Conservation (phyloP, 1,140 invertebrate species). For the Lerema accius region DNA sequence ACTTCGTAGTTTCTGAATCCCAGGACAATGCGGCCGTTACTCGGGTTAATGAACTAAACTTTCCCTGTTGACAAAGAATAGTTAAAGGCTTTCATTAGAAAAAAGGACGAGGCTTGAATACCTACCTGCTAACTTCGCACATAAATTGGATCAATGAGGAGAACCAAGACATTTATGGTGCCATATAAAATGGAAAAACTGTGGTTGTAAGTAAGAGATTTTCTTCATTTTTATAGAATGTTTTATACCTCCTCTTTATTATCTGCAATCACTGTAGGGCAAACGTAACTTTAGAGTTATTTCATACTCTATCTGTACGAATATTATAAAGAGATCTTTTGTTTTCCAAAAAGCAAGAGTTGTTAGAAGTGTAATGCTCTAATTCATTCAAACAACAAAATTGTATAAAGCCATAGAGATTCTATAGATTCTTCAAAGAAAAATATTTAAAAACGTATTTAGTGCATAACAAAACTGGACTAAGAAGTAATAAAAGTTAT, state of each 20-base stretch:
- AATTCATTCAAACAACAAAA: neutral
- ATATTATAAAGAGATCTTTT: too few relatives aligned
- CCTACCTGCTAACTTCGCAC: constrained; percentile 18
- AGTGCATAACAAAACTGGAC: constrained; percentile 15
- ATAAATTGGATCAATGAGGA: constrained; percentile 23
- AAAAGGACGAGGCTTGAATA: constrained; percentile 40
- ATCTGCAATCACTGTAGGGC: too few relatives aligned
- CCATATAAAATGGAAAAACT: constrained; percentile 8
- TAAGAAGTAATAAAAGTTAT: constrained; percentile 34
- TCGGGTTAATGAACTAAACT: constrained; percentile 72
- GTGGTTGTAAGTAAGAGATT: constrained; percentile 2
- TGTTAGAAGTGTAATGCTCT: too few relatives aligned
- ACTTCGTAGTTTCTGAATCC: constrained; percentile 55
- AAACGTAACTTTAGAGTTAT: too few relatives aligned
- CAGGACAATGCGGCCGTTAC: constrained; percentile 64
- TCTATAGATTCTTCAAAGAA: neutral
- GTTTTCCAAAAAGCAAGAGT: too few relatives aligned
- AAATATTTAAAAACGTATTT: constrained; percentile 3
- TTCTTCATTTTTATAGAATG: neutral
- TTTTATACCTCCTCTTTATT: too few relatives aligned
- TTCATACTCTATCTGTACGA: too few relatives aligned
- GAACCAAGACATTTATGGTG: constrained; percentile 13
- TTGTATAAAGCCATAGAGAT: neutral
- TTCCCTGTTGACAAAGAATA: constrained; percentile 62
- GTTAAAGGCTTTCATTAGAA: constrained; percentile 53